Evolutionary conservation across 2,797 vertebrate genomes (phyloP).

Genomic region (Lateolabrax maculatus): DNA sequence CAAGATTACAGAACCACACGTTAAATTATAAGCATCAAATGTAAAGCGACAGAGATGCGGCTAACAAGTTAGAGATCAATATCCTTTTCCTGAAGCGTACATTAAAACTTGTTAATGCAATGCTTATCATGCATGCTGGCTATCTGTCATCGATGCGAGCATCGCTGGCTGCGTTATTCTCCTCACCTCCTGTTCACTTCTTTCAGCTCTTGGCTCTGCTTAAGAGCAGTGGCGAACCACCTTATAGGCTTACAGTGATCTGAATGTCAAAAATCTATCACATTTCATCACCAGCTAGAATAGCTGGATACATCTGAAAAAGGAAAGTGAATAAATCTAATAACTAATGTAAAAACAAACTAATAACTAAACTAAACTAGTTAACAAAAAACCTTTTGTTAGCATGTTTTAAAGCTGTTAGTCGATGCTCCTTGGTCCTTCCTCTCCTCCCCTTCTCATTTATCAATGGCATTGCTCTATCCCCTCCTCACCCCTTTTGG

Average conservation of each 20-base stretch:
- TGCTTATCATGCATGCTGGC: conserved; percentile 17
- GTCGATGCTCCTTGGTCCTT: background rate
- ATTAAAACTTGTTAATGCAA: conserved; percentile 37
- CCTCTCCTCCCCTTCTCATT: background rate
- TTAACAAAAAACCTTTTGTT: background rate
- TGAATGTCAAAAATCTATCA: background rate
- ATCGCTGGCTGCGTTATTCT: conserved; percentile 23
- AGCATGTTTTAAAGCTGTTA: background rate
- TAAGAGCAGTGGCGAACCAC: background rate
- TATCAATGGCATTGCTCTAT: background rate
- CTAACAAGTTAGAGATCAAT: conserved; percentile 29
- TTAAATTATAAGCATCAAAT: background rate
- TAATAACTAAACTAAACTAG: no score
- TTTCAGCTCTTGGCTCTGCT: background rate
- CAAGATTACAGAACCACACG: background rate
- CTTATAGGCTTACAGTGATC: background rate
- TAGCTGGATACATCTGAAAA: background rate
- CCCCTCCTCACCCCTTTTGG: conserved; percentile 90
- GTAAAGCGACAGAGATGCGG: conserved; percentile 13
- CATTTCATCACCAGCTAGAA: background rate
- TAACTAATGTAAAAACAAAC: background rate
- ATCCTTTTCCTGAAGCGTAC: background rate
- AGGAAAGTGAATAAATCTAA: background rate
- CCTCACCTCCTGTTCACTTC: background rate
- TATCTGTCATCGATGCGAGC: conserved; percentile 17